phyloP scores from a whole-genome alignment of 1,140 invertebrate genomes.

The Drosophila bipectinata region DNA sequence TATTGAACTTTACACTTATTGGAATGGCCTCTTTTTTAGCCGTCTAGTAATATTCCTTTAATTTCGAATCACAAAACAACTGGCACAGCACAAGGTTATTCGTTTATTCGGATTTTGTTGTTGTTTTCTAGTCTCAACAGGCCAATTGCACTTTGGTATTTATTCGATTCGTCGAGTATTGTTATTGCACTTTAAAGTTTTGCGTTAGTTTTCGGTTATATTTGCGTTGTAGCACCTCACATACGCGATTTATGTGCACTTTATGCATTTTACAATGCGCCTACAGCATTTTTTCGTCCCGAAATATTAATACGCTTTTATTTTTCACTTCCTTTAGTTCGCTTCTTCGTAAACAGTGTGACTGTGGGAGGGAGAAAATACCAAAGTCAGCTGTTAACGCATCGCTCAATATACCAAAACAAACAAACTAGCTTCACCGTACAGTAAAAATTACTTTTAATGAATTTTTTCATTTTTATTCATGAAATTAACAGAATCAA shows the following conservation, averaged over 20 bases:
- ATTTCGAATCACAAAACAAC: conserved; percentile 47
- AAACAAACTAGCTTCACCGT: background rate
- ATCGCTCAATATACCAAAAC: background rate
- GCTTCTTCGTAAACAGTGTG: conserved; percentile 50
- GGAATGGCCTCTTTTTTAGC: conserved; percentile 8
- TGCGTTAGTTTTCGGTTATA: conserved; percentile 65
- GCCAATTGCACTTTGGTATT: conserved; percentile 49
- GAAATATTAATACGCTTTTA: conserved; percentile 62
- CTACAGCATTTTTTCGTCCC: conserved; percentile 68
- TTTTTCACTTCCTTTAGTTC: conserved; percentile 41
- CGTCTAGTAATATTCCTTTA: conserved; percentile 29
- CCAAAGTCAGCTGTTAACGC: background rate
- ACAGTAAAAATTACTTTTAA: background rate
- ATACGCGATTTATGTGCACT: conserved; percentile 59
- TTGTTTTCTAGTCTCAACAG: conserved; percentile 51
- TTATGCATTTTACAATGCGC: conserved; percentile 70
- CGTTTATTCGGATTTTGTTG: conserved; percentile 45
- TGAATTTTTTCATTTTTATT: background rate
- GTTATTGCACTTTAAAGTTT: conserved; percentile 72
- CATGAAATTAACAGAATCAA: too few relatives aligned
- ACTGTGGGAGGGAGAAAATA: conserved; percentile 20
- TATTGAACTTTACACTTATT: conserved; percentile 62
- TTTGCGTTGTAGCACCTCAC: conserved; percentile 57
- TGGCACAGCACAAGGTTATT: conserved; percentile 65
- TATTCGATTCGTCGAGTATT: conserved; percentile 31